Conservation (phyloP, 37 sponge, comb jelly and placozoan species). For the Diacarnus erythraeanus region DNA sequence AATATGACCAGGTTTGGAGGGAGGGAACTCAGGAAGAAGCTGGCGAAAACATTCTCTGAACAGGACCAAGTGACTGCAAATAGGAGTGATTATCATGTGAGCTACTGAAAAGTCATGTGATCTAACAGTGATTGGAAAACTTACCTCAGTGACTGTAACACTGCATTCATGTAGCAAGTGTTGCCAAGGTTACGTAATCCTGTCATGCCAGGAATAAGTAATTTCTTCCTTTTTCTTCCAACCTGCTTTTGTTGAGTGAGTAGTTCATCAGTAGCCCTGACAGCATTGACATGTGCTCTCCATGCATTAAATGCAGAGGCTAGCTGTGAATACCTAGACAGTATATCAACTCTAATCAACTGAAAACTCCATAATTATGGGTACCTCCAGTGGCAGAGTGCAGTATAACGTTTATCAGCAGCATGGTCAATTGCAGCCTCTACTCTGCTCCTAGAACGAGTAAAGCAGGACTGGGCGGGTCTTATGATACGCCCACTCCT, state of each 20-base stretch:
- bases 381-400: conserved; percentile 57
- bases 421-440: conserved; percentile 43
- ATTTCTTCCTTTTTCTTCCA: not conserved
- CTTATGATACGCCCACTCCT: conserved; percentile 54
- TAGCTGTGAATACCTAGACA: not conserved
- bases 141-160: conserved; percentile 76
- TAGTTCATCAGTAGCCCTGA: conserved; percentile 14
- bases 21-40: conserved; percentile 24
- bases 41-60: conserved; percentile 64
- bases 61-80: conserved; percentile 56
- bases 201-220: conserved; percentile 67
- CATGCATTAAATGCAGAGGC: conserved; percentile 2
- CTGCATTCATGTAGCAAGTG: conserved; percentile 87
- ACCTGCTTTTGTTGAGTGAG: not conserved
- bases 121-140: not conserved
- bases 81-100: too few species aligned
- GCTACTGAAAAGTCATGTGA: not conserved
- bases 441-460: conserved; percentile 43
- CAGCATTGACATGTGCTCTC: not conserved
- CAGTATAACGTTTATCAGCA: conserved; percentile 60
- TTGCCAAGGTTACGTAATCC: conserved; percentile 85
- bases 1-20: not conserved
- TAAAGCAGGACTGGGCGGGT: conserved; percentile 23
- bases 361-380: not conserved
- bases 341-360: not conserved